A percentile compares a stretch with the other conserved stretches of the same genome.
phyloP scores from a whole-genome alignment of 2,797 vertebrate species.

The Amblyraja radiata region DNA sequence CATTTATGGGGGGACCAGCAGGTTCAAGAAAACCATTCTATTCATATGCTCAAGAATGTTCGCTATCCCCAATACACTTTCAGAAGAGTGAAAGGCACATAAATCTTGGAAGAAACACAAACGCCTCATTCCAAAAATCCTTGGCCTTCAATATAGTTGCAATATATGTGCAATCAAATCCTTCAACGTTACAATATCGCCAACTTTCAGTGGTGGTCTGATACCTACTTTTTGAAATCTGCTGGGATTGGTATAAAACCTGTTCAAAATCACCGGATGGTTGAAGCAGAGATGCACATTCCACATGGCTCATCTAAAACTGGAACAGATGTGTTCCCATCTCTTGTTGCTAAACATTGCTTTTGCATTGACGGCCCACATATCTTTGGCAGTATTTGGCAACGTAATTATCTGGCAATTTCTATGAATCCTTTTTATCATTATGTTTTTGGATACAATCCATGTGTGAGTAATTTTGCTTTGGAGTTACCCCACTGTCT shows the following conservation, averaged over 20 bases:
- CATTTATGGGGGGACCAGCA: not conserved
- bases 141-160: not conserved
- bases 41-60: not conserved
- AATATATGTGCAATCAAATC: not conserved
- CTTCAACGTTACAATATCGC: not conserved
- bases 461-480: not conserved
- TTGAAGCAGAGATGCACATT: not conserved
- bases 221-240: constrained; percentile 13
- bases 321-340: constrained; percentile 14
- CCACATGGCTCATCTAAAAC: constrained; percentile 20
- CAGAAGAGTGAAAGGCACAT: not conserved
- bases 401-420: not conserved
- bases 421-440: not conserved
- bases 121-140: not conserved
- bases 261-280: not conserved
- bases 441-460: not conserved
- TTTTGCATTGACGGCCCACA: not conserved
- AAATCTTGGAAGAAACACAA: not conserved
- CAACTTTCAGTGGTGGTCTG: constrained; percentile 23
- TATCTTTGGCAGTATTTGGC: not conserved
- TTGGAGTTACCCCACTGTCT: not conserved
- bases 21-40: not conserved
- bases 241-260: constrained; percentile 5
- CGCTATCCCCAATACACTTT: not conserved
- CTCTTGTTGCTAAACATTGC: not conserved